phyloP scores from a whole-genome alignment of 1,140 invertebrate genomes.

The Radopholus similis region DNA sequence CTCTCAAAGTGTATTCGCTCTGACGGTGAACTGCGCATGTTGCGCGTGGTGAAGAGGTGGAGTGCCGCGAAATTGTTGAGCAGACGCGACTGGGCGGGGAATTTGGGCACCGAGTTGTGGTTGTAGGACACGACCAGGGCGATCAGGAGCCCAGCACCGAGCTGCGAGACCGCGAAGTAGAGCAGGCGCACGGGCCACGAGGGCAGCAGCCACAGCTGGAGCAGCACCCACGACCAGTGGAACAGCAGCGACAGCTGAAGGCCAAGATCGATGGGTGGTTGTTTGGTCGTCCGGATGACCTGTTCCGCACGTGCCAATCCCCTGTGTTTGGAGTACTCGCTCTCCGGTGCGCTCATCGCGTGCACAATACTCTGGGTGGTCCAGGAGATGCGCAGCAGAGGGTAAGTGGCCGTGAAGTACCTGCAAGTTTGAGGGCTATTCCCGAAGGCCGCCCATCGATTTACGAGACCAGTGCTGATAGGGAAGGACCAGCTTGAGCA shows the following conservation, averaged over 20 bases:
- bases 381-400: constrained; percentile 55
- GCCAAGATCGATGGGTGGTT: neutral
- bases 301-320: constrained; percentile 46
- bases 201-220: constrained; percentile 51
- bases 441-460: neutral
- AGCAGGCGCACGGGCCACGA: constrained; percentile 34
- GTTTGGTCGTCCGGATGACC: constrained; percentile 16
- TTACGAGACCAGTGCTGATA: constrained; percentile 43
- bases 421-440: constrained; percentile 10
- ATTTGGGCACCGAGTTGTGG: constrained; percentile 59
- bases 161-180: constrained; percentile 53
- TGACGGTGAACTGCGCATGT: constrained; percentile 55
- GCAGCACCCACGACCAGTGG: constrained; percentile 57
- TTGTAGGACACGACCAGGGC: constrained; percentile 56
- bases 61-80: constrained; percentile 60
- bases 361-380: constrained; percentile 46
- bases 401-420: constrained; percentile 55
- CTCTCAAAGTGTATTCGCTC: too few relatives aligned
- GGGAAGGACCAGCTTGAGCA: constrained; percentile 53
- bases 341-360: constrained; percentile 38
- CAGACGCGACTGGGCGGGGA: constrained; percentile 49
- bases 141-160: constrained; percentile 52
- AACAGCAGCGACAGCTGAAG: constrained; percentile 33
- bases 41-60: constrained; percentile 59
- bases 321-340: constrained; percentile 41